phyloP scores from a whole-genome alignment of 2,797 vertebrate species.

The Meriones psammophilus region DNA sequence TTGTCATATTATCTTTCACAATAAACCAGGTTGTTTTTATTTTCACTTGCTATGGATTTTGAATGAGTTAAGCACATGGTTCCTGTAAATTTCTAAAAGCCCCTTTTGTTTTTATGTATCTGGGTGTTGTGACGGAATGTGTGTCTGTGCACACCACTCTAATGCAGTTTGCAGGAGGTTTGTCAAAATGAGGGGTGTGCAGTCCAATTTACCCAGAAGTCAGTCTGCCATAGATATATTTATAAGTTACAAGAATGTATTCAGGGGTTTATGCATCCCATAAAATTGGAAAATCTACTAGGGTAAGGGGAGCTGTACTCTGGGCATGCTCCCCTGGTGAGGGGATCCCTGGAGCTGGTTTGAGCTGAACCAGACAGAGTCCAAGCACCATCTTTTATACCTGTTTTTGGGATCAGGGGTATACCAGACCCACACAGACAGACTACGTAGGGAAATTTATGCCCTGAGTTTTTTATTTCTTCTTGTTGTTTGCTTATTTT shows the following conservation, averaged over 20 bases:
- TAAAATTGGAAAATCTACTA: not conserved
- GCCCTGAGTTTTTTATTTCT: not conserved
- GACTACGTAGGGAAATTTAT: not conserved
- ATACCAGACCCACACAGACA: not conserved
- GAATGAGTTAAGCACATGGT: not conserved
- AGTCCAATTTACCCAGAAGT: not conserved
- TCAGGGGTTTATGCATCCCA: not conserved
- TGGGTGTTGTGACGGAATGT: not conserved
- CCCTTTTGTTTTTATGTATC: not conserved
- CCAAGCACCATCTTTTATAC: not conserved
- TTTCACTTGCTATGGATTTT: not conserved
- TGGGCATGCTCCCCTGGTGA: no score
- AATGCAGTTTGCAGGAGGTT: no score
- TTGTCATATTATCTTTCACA: not conserved
- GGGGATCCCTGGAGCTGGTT: not conserved
- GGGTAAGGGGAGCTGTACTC: not conserved
- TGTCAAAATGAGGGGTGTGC: no score
- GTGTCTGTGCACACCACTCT: no score
- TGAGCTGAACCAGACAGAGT: not conserved
- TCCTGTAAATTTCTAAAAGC: not conserved
- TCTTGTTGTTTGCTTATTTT: no score
- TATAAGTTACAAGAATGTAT: not conserved
- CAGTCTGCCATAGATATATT: not conserved
- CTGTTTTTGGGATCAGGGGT: not conserved
- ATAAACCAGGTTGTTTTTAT: not conserved